Conservation (phyloP, 2,888 invertebrate genomes). For the Allacma fusca region DNA sequence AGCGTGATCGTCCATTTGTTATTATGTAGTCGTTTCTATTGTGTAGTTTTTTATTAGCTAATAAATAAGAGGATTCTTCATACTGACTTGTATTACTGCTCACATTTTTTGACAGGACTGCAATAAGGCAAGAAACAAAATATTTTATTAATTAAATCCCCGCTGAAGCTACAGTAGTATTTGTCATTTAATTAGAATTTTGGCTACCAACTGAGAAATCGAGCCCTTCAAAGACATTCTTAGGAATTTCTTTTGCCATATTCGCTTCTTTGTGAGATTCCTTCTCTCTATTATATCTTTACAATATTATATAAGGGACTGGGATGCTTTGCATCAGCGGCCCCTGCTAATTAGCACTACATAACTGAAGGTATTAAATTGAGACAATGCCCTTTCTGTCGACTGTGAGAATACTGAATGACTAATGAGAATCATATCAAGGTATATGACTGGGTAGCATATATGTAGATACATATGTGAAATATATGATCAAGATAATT, state of each 20-base stretch:
- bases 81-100: slow-evolving; percentile 58
- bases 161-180: neutral
- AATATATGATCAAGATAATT: too few relatives aligned
- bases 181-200: too few relatives aligned
- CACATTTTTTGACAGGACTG: slow-evolving; percentile 59
- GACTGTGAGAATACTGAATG: neutral
- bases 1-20: slow-evolving; percentile 18
- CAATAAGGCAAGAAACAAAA: slow-evolving; percentile 31
- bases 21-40: slow-evolving; percentile 35
- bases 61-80: slow-evolving; percentile 54
- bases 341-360: neutral
- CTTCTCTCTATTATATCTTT: too few relatives aligned
- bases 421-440: neutral
- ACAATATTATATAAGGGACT: too few relatives aligned
- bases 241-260: too few relatives aligned
- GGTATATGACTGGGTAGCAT: too few relatives aligned
- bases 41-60: slow-evolving; percentile 34
- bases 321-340: too few relatives aligned
- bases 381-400: neutral
- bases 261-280: too few relatives aligned
- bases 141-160: too few relatives aligned
- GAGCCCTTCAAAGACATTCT: too few relatives aligned
- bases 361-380: neutral
- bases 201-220: too few relatives aligned
- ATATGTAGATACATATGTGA: too few relatives aligned